phyloP scores from a whole-genome alignment of 2,797 vertebrate species.

The Eulemur albifrons region DNA sequence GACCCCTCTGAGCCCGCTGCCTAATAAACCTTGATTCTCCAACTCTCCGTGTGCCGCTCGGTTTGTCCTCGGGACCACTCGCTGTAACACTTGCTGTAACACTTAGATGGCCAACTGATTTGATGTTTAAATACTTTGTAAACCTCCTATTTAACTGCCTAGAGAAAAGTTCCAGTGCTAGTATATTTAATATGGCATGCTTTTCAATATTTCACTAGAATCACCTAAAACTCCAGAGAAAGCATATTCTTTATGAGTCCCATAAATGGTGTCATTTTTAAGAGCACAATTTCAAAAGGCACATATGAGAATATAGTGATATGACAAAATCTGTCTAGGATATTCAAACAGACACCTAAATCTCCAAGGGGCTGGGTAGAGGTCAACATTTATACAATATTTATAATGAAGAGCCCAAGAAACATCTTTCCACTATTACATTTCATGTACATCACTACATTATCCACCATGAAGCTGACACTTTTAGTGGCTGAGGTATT shows the following conservation, averaged over 20 bases:
- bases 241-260: slow-evolving; percentile 70
- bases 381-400: slow-evolving; percentile 72
- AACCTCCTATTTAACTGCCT: background rate
- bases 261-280: slow-evolving; percentile 78
- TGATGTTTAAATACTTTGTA: slow-evolving; percentile 28
- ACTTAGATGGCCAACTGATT: background rate
- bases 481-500: slow-evolving; percentile 64
- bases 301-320: slow-evolving; percentile 64
- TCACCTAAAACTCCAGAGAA: slow-evolving; percentile 69
- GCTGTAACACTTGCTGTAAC: background rate
- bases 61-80: too few species aligned
- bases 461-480: slow-evolving; percentile 59
- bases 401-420: slow-evolving; percentile 69
- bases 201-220: slow-evolving; percentile 65
- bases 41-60: too few species aligned
- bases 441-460: slow-evolving; percentile 64
- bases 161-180: background rate
- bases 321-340: slow-evolving; percentile 62
- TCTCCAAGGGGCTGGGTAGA: slow-evolving; percentile 51
- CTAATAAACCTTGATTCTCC: too few species aligned
- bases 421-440: slow-evolving; percentile 71
- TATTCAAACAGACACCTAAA: slow-evolving; percentile 72
- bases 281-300: slow-evolving; percentile 69
- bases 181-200: slow-evolving; percentile 33
- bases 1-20: too few species aligned